Evolutionary conservation across 2,113 vertebrate species (phyloP).

Genomic region (Tragelaphus imberbis): DNA sequence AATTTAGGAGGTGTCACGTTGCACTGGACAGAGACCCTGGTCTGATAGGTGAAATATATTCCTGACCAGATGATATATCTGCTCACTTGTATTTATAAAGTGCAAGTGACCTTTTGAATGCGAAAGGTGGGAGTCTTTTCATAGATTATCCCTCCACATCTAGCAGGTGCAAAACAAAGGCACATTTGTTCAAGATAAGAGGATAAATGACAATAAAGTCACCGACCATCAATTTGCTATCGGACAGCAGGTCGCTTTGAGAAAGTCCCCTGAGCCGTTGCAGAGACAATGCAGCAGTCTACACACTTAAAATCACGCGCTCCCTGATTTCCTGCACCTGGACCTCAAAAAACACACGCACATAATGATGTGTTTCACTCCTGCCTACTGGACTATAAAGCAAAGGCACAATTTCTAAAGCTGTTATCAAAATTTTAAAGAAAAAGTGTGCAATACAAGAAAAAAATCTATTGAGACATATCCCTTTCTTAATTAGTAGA

Average conservation of each 20-base stretch:
- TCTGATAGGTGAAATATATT: background rate
- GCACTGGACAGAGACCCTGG: background rate
- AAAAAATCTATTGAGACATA: background rate
- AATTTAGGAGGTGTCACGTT: background rate
- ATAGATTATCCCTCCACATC: background rate
- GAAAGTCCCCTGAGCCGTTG: background rate
- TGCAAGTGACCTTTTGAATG: constrained; percentile 14
- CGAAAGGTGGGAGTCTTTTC: background rate
- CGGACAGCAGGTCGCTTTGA: background rate
- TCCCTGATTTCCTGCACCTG: background rate
- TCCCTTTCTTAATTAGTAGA: background rate
- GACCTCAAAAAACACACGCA: background rate
- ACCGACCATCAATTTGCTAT: background rate
- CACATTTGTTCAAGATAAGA: background rate
- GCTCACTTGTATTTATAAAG: constrained; percentile 29
- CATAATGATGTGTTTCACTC: background rate
- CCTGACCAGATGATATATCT: background rate
- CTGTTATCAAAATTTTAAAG: background rate
- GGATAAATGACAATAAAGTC: background rate
- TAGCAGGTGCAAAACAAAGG: constrained; percentile 11
- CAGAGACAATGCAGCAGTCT: background rate
- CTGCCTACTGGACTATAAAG: background rate
- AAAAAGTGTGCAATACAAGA: background rate
- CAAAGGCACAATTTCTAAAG: background rate
- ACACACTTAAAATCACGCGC: background rate